Evolutionary conservation across 1,140 invertebrate species (phyloP), one percentile per base, ranked within the genome.

Genomic region (Neoseiulus cucumeris): DNA sequence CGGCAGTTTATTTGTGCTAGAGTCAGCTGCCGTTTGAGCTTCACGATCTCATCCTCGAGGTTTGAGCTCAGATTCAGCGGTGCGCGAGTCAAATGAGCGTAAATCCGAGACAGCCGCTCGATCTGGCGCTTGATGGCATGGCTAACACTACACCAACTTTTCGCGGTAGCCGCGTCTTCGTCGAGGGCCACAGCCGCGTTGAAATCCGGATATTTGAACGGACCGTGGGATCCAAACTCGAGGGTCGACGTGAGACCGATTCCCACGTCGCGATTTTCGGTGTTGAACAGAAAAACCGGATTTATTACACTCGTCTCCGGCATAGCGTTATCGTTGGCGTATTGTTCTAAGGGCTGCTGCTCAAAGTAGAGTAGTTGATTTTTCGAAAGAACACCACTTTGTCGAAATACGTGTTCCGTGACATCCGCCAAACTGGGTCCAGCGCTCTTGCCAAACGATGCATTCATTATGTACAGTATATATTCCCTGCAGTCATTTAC

Each of bases 321-420:
- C 14, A 25, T 9, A 25, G 82, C 84, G 41, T 78, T 79, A 51
- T 84, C 82, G 33, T 83, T 81, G 1, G 87, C 74, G n/a, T 83
- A 73, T 25, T 78, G 76, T 1, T 77, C 76, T n/a, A 88, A 75
- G 65, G 82, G 74, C 45, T 75, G 74, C 25, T 84, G 82, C 68
- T 82, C 80, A 65, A 82, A 82, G 0, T 91, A 75, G 20, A 91
- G 73, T 42, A 91, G 85, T 77, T 94, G 91, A 66, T 86, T 85
- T 66, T 82, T 80, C 0, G 84, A 79, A 2, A 81, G 76, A 68
- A 94, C 85, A 64, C 88, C 86, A 0, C 87, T 91, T 77, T 93
- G 89, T 72, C 89, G 83, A 65, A 82, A 82, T 66, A 93, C 83
- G 67, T 86, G 81, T 25, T 59, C 51, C 25, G 51, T 59, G 51